These are phyloP conservation scores for Eucera pruinosa DNA, from an alignment of 2,888 invertebrate species.

Conservation along the genomic window DNA sequence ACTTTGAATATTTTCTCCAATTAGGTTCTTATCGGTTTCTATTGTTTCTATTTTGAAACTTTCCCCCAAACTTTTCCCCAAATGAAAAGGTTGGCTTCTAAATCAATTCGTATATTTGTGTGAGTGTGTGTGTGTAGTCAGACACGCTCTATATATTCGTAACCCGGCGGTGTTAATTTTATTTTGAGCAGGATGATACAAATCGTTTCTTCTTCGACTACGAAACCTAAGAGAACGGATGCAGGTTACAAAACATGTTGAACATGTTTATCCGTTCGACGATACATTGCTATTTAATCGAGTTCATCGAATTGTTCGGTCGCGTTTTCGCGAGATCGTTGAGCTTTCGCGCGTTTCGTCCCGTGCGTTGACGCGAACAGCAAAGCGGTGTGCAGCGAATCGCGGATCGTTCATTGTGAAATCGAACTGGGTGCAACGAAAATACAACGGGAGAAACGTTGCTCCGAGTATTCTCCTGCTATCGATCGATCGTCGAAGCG, in stretches of 20 bases:
- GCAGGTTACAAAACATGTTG: conserved; percentile 46
- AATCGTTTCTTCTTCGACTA: conserved; percentile 28
- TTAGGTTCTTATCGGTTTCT: neutral
- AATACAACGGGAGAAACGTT: conserved; percentile 46
- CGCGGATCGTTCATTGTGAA: conserved; percentile 31
- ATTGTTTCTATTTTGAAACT: neutral
- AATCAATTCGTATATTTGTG: conserved; percentile 15
- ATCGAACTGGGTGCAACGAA: conserved; percentile 48
- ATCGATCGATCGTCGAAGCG: conserved; percentile 54
- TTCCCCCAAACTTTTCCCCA: neutral
- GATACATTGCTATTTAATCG: conserved; percentile 22
- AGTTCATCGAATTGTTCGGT: conserved; percentile 28
- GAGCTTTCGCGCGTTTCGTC: conserved; percentile 19
- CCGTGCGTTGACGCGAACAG: conserved; percentile 31
- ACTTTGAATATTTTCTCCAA: too few relatives aligned
- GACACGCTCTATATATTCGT: conserved; percentile 32
- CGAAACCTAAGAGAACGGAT: conserved; percentile 39
- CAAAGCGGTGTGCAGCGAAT: conserved; percentile 32
- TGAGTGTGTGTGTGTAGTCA: conserved; percentile 7
- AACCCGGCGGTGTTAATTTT: conserved; percentile 27
- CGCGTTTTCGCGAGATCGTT: conserved; percentile 14
- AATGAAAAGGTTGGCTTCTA: conserved; percentile 17
- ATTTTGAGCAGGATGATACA: conserved; percentile 44
- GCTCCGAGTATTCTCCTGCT: conserved; percentile 47
- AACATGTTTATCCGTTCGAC: conserved; percentile 36